Percentiles rank a stretch among this genome's conserved stretches.
These are phyloP conservation scores for Tinamus major DNA, from an alignment of 2,797 vertebrate species.

Conservation along the genomic window DNA sequence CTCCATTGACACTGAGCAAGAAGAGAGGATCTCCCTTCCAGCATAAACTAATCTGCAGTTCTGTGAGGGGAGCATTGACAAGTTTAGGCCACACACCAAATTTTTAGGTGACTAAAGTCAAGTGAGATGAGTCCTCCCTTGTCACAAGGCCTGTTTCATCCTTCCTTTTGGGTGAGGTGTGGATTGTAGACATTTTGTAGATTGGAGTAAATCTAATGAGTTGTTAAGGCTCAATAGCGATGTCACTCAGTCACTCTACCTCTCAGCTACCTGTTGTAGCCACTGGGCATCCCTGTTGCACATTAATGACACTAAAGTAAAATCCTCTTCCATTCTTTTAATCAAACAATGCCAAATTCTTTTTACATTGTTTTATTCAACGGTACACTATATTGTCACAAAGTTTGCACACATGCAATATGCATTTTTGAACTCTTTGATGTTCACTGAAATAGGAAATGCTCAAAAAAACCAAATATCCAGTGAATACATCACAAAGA, in stretches of 20 bases:
- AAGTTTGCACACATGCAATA: rapidly evolving
- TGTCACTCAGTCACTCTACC: neutral
- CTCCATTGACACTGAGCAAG: neutral
- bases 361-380: neutral
- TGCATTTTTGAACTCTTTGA: neutral
- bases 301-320: neutral
- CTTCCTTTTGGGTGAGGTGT: neutral
- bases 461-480: conserved; percentile 59
- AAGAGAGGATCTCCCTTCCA: neutral
- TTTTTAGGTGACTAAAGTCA: neutral
- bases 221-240: neutral
- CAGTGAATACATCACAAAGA: conserved; percentile 42
- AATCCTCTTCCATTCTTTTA: neutral
- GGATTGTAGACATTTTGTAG: neutral
- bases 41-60: neutral
- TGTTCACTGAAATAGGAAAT: conserved; percentile 63
- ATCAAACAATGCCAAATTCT: neutral
- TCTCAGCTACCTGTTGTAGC: neutral
- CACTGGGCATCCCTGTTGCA: neutral
- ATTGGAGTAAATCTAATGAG: neutral
- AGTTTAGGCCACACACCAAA: neutral
- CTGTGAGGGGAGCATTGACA: neutral
- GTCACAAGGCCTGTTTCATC: neutral
- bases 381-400: neutral
- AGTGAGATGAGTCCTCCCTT: neutral